A percentile compares a stretch with the other conserved stretches of the same genome.
Evolutionary conservation across 2,888 invertebrate species (phyloP).

Genomic region (Volucella zonaria): DNA sequence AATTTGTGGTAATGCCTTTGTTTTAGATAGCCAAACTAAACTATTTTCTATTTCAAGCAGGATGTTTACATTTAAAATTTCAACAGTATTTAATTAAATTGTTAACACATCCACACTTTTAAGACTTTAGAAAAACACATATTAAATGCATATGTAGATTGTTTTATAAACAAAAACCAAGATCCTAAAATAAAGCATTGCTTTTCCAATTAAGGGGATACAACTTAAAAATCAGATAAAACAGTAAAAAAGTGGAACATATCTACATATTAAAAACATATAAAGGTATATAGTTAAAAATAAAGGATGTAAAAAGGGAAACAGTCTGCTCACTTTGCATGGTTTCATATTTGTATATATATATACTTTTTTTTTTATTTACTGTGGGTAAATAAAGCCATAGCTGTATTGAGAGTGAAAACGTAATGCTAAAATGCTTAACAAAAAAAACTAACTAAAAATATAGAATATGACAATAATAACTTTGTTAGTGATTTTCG

Average conservation of each 20-base stretch:
- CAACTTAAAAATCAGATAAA: slow-evolving; percentile 5
- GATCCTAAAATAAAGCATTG: slow-evolving; percentile 32
- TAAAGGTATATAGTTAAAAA: not conserved
- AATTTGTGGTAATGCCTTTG: not conserved
- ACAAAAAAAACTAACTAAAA: slow-evolving; percentile 27
- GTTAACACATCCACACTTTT: slow-evolving; percentile 20
- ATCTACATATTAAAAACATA: slow-evolving; percentile 47
- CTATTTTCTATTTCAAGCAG: slow-evolving; percentile 8
- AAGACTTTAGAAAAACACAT: slow-evolving; percentile 20
- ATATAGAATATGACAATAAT: slow-evolving; percentile 35
- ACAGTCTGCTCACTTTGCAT: slow-evolving; percentile 49
- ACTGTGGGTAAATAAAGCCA: slow-evolving; percentile 54
- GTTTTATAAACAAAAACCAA: not conserved
- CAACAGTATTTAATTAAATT: slow-evolving; percentile 10
- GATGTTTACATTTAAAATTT: slow-evolving; percentile 1
- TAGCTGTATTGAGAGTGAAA: slow-evolving; percentile 45
- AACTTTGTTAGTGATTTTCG: slow-evolving; percentile 40
- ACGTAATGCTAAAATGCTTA: slow-evolving; percentile 45
- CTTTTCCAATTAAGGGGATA: slow-evolving; percentile 18
- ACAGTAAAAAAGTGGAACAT: slow-evolving; percentile 27
- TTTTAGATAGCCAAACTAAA: slow-evolving; percentile 36
- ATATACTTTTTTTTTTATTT: slow-evolving; percentile 41
- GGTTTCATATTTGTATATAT: slow-evolving; percentile 31
- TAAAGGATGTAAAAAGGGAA: slow-evolving; percentile 11
- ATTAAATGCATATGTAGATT: slow-evolving; percentile 1